Evolutionary conservation across 2,888 invertebrate genomes (phyloP).

Genomic region (Diabrotica balteata): DNA sequence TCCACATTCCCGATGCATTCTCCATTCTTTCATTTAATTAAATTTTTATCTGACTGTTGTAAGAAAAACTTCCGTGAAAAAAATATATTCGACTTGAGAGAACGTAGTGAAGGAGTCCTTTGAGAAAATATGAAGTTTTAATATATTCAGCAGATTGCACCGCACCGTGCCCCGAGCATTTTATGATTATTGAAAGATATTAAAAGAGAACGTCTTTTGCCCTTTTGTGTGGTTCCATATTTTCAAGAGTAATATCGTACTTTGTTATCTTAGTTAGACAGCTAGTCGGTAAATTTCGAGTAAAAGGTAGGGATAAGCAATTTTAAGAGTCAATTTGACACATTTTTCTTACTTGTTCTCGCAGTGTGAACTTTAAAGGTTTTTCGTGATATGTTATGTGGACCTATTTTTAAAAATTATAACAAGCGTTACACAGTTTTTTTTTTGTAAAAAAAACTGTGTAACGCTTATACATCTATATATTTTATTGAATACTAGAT

Average conservation of each 20-base stretch:
- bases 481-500: no score
- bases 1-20: conserved; percentile 18
- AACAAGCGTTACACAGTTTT: no score
- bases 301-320: background rate
- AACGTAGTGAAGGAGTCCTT: conserved; percentile 24
- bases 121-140: conserved; percentile 33
- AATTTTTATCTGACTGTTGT: conserved; percentile 24
- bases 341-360: conserved; percentile 4
- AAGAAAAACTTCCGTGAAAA: conserved; percentile 27
- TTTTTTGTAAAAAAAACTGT: no score
- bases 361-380: background rate
- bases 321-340: background rate
- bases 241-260: conserved; percentile 17
- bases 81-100: conserved; percentile 21
- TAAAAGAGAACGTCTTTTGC: conserved; percentile 9
- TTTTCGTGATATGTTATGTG: background rate
- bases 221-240: conserved; percentile 18
- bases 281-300: conserved; percentile 9
- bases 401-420: no score
- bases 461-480: no score
- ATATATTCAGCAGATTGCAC: conserved; percentile 32
- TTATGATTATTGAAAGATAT: conserved; percentile 30
- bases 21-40: conserved; percentile 26
- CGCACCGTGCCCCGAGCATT: conserved; percentile 24
- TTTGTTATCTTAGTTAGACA: conserved; percentile 18